Percentiles rank a stretch among this genome's conserved stretches.
Evolutionary conservation across 2,113 vertebrate genomes (phyloP).

Genomic region (Polyodon spathula): DNA sequence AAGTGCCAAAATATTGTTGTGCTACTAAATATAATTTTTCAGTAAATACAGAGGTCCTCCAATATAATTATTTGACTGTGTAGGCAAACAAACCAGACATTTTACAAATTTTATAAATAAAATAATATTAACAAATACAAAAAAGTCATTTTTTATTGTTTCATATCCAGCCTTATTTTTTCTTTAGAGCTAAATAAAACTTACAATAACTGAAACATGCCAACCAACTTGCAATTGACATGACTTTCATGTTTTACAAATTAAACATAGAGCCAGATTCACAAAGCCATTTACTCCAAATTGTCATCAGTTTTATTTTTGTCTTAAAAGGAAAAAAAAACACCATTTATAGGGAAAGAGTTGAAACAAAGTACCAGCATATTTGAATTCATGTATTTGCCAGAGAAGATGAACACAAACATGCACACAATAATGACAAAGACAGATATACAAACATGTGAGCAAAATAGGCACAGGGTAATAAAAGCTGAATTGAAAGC

Average conservation of each 20-base stretch:
- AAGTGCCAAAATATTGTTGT: slow-evolving; percentile 19
- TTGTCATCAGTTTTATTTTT: no score
- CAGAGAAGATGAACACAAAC: slow-evolving; percentile 51
- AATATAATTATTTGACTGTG: slow-evolving; percentile 24
- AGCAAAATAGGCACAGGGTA: background rate
- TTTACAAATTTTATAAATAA: background rate
- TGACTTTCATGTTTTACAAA: no score
- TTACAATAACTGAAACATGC: no score
- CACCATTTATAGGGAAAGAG: no score
- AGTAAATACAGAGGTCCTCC: slow-evolving; percentile 13
- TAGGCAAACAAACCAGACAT: slow-evolving; percentile 21
- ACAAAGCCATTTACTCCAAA: no score
- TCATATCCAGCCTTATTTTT: no score
- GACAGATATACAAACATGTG: slow-evolving; percentile 19
- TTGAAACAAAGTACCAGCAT: no score
- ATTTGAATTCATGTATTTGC: slow-evolving; percentile 10
- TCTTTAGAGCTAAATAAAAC: no score
- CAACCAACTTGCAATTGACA: no score
- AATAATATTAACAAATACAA: background rate
- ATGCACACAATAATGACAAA: slow-evolving; percentile 34
- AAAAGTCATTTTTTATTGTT: no score
- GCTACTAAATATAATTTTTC: slow-evolving; percentile 5
- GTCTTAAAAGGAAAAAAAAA: no score
- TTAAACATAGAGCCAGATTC: no score
- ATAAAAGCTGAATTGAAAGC: slow-evolving; percentile 4